Conservation (phyloP, 2,888 invertebrate species). For the Aricia artaxerxes region DNA sequence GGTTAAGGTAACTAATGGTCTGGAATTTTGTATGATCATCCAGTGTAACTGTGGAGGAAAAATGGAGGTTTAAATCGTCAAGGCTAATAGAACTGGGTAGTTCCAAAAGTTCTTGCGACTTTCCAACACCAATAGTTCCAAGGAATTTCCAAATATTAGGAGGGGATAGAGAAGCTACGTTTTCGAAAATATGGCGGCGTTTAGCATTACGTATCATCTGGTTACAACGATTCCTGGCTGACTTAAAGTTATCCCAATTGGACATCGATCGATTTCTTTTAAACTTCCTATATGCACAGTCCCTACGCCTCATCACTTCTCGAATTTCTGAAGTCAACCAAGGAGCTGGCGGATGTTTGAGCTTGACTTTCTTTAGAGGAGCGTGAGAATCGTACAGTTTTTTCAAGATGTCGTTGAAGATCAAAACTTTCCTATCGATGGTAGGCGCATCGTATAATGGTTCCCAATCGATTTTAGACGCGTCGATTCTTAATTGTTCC, state of each 20-base stretch:
- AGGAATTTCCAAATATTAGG: no score
- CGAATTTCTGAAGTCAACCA: background rate
- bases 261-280: background rate
- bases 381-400: background rate
- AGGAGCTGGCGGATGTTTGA: background rate
- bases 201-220: constrained; percentile 1
- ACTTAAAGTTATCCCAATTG: background rate
- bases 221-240: background rate
- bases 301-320: background rate
- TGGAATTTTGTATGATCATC: background rate
- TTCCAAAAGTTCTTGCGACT: background rate
- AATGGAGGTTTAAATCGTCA: background rate
- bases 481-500: background rate
- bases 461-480: no score
- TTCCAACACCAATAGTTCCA: no score
- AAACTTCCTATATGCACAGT: background rate
- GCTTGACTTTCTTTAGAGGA: background rate
- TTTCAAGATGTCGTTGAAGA: background rate
- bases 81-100: background rate
- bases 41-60: background rate
- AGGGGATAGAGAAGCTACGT: no score
- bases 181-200: no score
- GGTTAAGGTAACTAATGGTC: background rate
- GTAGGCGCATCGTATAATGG: no score
- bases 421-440: background rate